A percentile compares a stretch with the other conserved stretches of the same genome.
Evolutionary conservation across 1,140 invertebrate species (phyloP).

Genomic region (Caenorhabditis remanei): DNA sequence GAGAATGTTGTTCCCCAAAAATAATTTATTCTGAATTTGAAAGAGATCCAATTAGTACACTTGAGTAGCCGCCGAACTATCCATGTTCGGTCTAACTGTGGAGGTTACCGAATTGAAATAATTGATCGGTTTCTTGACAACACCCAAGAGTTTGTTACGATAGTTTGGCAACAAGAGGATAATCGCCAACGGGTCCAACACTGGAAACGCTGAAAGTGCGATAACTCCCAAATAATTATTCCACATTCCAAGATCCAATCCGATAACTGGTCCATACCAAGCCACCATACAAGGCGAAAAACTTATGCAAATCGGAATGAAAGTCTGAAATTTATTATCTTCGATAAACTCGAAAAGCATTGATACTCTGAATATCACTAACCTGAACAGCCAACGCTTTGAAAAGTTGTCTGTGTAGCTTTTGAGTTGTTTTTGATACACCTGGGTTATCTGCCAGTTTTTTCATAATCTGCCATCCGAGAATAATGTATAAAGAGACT

Average conservation of each 20-base stretch:
- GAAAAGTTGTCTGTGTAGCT: background rate
- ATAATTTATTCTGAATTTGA: background rate
- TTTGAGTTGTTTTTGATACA: background rate
- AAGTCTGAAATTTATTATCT: background rate
- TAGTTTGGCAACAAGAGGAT: background rate
- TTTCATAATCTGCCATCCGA: conserved; percentile 30
- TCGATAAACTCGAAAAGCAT: background rate
- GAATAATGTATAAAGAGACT: conserved; percentile 5
- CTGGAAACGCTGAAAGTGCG: conserved; percentile 2
- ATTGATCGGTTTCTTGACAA: conserved; percentile 1
- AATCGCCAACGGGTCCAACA: conserved; percentile 16
- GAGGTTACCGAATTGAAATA: conserved; percentile 11
- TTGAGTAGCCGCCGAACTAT: conserved; percentile 23
- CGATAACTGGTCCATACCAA: conserved; percentile 20
- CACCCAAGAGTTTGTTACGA: background rate
- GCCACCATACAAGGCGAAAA: conserved; percentile 18
- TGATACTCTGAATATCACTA: background rate
- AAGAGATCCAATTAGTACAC: background rate
- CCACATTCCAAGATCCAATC: conserved; percentile 34
- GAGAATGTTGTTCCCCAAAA: too few species aligned
- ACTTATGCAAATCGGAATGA: conserved; percentile 36
- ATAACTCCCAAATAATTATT: conserved; percentile 5
- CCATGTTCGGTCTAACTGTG: background rate
- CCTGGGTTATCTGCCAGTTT: conserved; percentile 22
- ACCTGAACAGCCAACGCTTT: conserved; percentile 16